Conservation (phyloP, 2,797 vertebrate species). For the Pristis pectinata region DNA sequence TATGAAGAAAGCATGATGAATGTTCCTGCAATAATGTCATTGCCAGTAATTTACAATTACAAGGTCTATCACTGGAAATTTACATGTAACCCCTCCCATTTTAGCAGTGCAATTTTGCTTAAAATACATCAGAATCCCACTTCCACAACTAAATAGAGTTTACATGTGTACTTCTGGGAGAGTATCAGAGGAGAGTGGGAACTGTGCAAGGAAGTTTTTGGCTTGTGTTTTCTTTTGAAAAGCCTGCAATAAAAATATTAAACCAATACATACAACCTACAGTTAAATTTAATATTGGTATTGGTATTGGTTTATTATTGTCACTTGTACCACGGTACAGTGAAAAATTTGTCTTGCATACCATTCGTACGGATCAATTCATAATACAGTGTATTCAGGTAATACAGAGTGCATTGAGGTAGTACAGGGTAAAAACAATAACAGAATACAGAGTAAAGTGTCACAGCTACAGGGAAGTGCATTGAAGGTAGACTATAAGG, state of each 20-base stretch:
- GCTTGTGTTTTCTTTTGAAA: background rate
- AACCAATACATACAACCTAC: background rate
- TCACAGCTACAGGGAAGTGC: no score
- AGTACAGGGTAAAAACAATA: no score
- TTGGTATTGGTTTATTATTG: no score
- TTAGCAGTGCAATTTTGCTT: background rate
- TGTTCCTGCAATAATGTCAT: background rate
- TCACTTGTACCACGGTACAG: no score
- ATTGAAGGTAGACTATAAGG: no score
- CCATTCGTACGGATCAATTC: no score
- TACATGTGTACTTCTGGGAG: background rate
- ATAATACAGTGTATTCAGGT: no score
- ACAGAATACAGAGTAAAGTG: no score
- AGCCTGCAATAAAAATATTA: background rate
- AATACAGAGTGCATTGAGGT: no score
- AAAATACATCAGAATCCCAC: background rate
- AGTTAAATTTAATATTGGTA: background rate
- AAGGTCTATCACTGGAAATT: background rate
- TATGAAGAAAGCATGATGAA: background rate
- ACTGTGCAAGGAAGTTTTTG: background rate
- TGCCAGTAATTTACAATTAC: background rate
- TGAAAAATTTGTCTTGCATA: no score
- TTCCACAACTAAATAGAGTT: background rate
- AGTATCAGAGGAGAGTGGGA: background rate
- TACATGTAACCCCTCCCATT: background rate